Base-by-base conservation (phyloP, 53 echinoderm and acorn worm species). In the Crossaster papposus region DNA sequence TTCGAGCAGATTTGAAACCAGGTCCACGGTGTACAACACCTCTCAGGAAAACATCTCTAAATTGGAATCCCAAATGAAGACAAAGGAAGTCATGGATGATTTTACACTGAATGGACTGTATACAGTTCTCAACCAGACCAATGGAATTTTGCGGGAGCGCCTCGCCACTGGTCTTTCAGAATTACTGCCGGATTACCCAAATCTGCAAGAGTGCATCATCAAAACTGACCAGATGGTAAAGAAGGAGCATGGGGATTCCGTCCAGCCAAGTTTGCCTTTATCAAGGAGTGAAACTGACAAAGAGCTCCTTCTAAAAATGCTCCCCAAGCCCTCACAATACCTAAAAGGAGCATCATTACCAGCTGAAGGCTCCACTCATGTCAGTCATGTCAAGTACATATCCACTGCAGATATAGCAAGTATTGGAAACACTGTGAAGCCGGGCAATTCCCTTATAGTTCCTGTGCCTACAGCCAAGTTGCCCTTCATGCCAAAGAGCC, bases 71-170 rank as follows among this genome's bases (percentile, higher is more conserved):
- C 33, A 51, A 18, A 26, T 35, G 20, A 87, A 87, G 36, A 77
- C 77, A 11, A 87, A 77, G 36, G 87, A 87, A 72, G 87, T 76
- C 36, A 87, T 87, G 87, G 87, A 87, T 37, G 87, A 87, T 22
- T 44, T 55, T 6, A 51, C 53, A 4, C 77, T 87, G 62, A 31
- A 51, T 22, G 87, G 87, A 24, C 28, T 87, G 35, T 63, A 77
- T 63, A 33, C 55, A 30, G 62, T 76, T 36, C 63, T 87, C 14
- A 34, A 37, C 23, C 55, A 50, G 14, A 36, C 87, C 14, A 87
- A 33, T 29, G 20, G 20, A 12, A 22, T 87, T 32, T 32, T 87
- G 15, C 76, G 74, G 33, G 87, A 87, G 62, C 87, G 63, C 17
- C 76, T 87, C 24, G 87, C 87, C 75, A 87, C 72, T 44, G 87